A percentile compares a stretch with the other conserved stretches of the same genome.
These are phyloP conservation scores for Hemiprocne comata DNA, from an alignment of 2,113 vertebrate species.

Conservation along the genomic window DNA sequence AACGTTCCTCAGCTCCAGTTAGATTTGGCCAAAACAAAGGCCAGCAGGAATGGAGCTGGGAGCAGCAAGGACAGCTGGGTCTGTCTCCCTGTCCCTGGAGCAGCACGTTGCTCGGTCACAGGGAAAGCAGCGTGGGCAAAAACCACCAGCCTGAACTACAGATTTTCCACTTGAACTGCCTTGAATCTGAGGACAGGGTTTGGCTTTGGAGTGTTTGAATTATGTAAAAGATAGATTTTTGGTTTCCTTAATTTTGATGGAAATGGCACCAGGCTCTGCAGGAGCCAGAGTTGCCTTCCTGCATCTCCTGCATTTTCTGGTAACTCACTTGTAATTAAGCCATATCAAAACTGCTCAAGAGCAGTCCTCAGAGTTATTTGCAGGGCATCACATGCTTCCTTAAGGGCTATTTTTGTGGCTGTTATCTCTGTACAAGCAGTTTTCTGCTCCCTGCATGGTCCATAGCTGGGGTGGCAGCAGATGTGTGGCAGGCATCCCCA, in stretches of 20 bases:
- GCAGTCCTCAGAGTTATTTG: not conserved
- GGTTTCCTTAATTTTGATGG: rapidly evolving
- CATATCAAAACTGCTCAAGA: not conserved
- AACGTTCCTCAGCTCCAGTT: rapidly evolving
- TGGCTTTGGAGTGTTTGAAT: not conserved
- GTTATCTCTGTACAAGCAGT: not conserved
- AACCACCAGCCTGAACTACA: rapidly evolving
- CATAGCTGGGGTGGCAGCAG: not conserved
- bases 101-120: too few relatives aligned
- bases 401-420: not conserved
- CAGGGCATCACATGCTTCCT: not conserved
- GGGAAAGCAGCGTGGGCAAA: not conserved
- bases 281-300: not conserved
- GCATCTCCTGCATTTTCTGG: not conserved
- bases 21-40: not conserved
- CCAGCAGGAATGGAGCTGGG: not conserved
- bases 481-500: not conserved
- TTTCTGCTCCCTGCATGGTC: not conserved
- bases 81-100: not conserved
- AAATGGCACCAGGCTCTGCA: not conserved
- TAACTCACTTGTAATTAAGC: not conserved
- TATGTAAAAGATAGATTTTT: rapidly evolving
- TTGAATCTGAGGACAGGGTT: rapidly evolving
- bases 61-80: not conserved
- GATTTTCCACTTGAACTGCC: not conserved